Base-by-base conservation (phyloP, 2,888 invertebrate genomes). In the Smittia sp. region DNA sequence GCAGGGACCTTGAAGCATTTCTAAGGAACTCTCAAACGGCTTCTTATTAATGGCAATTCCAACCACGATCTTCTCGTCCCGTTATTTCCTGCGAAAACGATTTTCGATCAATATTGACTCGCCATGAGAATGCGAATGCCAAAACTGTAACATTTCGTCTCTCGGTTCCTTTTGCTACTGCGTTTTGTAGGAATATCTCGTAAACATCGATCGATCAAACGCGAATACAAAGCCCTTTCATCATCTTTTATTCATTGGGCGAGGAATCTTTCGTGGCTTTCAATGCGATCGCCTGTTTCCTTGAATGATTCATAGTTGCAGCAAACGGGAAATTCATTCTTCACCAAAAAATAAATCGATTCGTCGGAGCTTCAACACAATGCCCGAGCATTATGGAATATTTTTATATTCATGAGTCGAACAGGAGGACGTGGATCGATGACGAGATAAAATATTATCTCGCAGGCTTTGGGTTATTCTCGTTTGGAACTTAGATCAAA, bases 221-320 rank as follows among this genome's bases (percentile, higher is more conserved):
- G 6, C 46, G 15, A 46, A 46, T 46, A 46, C n/a, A 69, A 69
- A 54, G 69, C 25, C n/a, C 3, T 4, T 58, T 69, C 69, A 69
- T 69, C 69, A 69, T 69, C 69, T 69, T 69, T 69, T 69, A 69
- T 69, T 69, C 69, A 69, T 54, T 27, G 54, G 54, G 11, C 11
- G n/a, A 46, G n/a, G 4, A 32, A 32, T 9, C 32, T 32, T 32
- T 32, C 4, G 9, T 69, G 25, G 39, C 24, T 54, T 52, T 54
- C 46, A 58, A 58, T 58, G 20, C 58, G 18, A 58, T 9, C 6
- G 9, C 25, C n/a, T 1, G 24, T 63, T 69, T 69, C 32, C 22
- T 58, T 58, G 58, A 67, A 67, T 67, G 67, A 67, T 67, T 67
- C 67, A 67, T 67, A 38, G 39, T 7, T 18, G 22, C 9, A 18